These are phyloP conservation scores for Lonchura striata DNA, from an alignment of 2,113 vertebrate genomes.

Conservation along the genomic window DNA sequence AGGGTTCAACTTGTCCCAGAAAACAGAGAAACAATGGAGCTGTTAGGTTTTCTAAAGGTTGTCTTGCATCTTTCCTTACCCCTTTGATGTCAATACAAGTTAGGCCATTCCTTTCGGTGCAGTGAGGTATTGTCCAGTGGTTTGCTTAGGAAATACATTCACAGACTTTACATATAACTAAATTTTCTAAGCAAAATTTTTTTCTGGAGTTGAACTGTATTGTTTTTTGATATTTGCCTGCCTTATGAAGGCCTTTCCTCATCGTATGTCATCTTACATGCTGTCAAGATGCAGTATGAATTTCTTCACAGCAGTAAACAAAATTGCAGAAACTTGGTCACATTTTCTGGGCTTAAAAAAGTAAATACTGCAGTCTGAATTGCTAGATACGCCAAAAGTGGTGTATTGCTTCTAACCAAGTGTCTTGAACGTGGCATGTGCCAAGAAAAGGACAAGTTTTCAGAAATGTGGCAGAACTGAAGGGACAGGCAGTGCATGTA, in stretches of 20 bases:
- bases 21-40: neutral
- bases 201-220: neutral
- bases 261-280: neutral
- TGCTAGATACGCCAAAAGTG: neutral
- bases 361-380: neutral
- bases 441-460: neutral
- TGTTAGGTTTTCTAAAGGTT: neutral
- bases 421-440: neutral
- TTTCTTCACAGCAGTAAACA: neutral
- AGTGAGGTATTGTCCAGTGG: neutral
- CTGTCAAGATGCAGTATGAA: neutral
- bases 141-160: neutral
- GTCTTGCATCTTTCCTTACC: neutral
- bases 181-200: neutral
- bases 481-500: neutral
- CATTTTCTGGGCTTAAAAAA: neutral
- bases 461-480: neutral
- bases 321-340: neutral
- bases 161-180: neutral
- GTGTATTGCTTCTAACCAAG: neutral
- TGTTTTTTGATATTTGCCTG: neutral
- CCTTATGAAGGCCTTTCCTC: slow-evolving; percentile 1
- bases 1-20: neutral
- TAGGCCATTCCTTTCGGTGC: neutral
- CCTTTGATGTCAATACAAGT: neutral